Base-by-base conservation (phyloP, 2,113 vertebrate genomes). In the Alaudala cheleensis region DNA sequence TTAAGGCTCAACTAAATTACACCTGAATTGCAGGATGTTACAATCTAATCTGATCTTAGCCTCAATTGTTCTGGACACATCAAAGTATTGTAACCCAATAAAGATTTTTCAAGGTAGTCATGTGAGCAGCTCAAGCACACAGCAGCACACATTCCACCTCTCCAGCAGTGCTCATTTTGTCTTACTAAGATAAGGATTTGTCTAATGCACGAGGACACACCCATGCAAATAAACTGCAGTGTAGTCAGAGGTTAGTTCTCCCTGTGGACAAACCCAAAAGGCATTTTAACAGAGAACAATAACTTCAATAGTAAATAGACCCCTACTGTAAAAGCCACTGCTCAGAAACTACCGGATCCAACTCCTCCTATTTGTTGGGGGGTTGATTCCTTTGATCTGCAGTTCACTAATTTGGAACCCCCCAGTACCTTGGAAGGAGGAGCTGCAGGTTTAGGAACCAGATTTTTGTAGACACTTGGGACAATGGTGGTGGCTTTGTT, bases 381-480 rank as follows among this genome's bases (percentile, higher is more conserved):
- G 11, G 2, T 7, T 29, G 39, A 69, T 57, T 81, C 42, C 37
- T 49, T 61, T 39, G 7, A 71, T 26, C 29, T 56, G 25, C 37
- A 56, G 13, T 66, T 86, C 80, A 83, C 12, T 83, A 39, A 71
- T 15, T 77, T 49, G 47, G 31, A 93, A 93, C 18, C 2, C 18
- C 18, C 17, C 20, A 20, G 7, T 99, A 99, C 99, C 98, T 99
- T 99, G 95, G 98, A 98, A 96, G 99, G 99, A 96, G 98, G 98
- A 98, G 99, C 98, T 93, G 98, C 99, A 93, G 99, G 98, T 98
- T 99, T 99, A 94, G 99, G 99, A 97, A 99, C 98, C 97, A 99
- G 98, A 98, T 99, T 99, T 98, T 99, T 99, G 98, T 99, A 99
- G 97, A 99, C 98, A 84, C 99, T 99, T 97, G 99, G 99, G 97